Conservation (phyloP, 2,113 vertebrate genomes). For the Sinosuthora webbiana region DNA sequence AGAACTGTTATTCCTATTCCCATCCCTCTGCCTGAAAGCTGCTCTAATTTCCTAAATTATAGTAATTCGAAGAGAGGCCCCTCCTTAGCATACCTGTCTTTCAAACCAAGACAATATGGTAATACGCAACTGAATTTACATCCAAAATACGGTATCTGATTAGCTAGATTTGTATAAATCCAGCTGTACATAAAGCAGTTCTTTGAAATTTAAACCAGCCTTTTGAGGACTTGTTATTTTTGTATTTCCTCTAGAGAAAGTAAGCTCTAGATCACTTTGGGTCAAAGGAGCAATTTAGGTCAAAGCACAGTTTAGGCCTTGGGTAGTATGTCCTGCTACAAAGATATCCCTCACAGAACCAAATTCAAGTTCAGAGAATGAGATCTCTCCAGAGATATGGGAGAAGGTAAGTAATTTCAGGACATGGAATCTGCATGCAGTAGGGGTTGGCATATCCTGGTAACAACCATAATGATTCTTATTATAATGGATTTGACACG, state of each 20-base stretch:
- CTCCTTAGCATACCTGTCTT: too few relatives aligned
- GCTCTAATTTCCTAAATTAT: too few relatives aligned
- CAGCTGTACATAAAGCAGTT: neutral
- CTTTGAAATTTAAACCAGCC: neutral
- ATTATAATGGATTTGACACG: neutral
- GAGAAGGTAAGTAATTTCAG: neutral
- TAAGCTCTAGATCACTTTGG: neutral
- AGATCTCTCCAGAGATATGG: neutral
- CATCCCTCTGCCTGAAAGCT: too few relatives aligned
- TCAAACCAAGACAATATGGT: too few relatives aligned
- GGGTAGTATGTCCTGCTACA: neutral
- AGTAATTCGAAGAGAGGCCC: too few relatives aligned
- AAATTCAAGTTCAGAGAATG: neutral
- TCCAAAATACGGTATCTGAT: accelerated
- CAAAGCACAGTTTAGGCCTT: neutral
- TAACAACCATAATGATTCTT: neutral
- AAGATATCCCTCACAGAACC: neutral
- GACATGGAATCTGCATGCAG: neutral
- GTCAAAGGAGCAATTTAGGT: neutral
- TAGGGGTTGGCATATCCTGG: neutral
- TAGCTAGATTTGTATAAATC: neutral
- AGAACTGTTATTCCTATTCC: too few relatives aligned
- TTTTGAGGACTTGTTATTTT: neutral
- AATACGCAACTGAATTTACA: neutral
- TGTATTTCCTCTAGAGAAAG: neutral